Percentiles rank a stretch among this genome's conserved stretches.
These are phyloP conservation scores for Chelon auratus DNA, from an alignment of 2,797 vertebrate species.

Conservation along the genomic window DNA sequence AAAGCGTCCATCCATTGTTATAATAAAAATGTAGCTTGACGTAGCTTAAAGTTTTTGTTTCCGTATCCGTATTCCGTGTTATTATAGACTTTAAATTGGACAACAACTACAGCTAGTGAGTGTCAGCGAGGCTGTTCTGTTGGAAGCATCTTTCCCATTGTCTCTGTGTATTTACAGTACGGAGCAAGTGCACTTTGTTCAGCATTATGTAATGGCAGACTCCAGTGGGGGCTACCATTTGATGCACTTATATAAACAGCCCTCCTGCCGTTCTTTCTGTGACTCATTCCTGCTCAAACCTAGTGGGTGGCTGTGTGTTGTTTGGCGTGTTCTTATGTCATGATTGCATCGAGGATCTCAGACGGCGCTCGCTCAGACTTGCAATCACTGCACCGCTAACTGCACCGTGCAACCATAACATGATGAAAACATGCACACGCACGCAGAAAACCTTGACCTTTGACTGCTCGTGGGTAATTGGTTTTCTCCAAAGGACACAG, in stretches of 20 bases:
- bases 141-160: constrained; percentile 6
- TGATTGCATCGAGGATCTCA: constrained; percentile 38
- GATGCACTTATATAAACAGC: constrained; percentile 71
- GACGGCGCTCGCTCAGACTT: constrained; percentile 13
- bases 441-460: constrained; percentile 33
- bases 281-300: constrained; percentile 69
- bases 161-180: constrained; percentile 39
- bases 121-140: constrained; percentile 1
- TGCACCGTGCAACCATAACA: constrained; percentile 2
- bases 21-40: no score
- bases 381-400: constrained; percentile 1
- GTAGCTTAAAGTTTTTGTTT: not conserved
- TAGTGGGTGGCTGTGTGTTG: constrained; percentile 58
- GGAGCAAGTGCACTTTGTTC: constrained; percentile 31
- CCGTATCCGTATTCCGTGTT: no score
- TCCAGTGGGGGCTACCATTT: constrained; percentile 49
- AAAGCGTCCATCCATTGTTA: no score
- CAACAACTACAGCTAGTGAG: not conserved
- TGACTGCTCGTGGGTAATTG: constrained; percentile 35
- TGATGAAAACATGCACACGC: constrained; percentile 4
- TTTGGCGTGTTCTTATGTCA: constrained; percentile 53
- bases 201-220: constrained; percentile 60
- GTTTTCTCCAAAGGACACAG: constrained; percentile 29
- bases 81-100: not conserved
- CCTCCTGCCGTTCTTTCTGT: constrained; percentile 58